Evolutionary conservation across 2,113 vertebrate species (phyloP), one percentile per base, ranked within the genome.

Genomic region (Rhodinocichla rosea): DNA sequence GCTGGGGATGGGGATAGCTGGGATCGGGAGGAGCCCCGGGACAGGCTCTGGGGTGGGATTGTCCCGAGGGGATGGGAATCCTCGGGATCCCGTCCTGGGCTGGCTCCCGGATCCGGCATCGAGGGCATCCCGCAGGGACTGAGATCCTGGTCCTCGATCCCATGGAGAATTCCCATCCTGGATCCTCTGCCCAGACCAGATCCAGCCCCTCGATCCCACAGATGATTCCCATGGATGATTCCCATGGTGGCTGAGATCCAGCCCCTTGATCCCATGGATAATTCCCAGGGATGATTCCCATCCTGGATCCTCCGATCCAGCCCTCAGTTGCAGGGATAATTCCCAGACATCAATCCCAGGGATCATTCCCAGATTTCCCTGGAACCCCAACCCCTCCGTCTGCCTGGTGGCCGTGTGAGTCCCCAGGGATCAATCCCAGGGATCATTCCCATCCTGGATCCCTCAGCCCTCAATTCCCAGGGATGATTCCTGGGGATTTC

Each of bases 1-100:
- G 99, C 98, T 6, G 56, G 3, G 47, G 22, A 2, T 0, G 24
- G 35, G 57, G 23, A 14, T 23, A 10, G 60, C 5, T 47, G 32
- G 44, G 18, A 6, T 30, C 7, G 28, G 52, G 52, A 19, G 17
- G 10, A 17, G 52, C 50, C 27, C 50, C 4, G 16, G 52, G 16
- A 18, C 2, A 16, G 28, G 52, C 17, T 21, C 47, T 13, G 47
- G 47, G 12, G 7, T 7, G 56, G 3, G 47, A 22, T 22, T 52
- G 26, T 3, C 55, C 55, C 5, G 0, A 7, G 18, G 45, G 45
- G 16, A 9, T 12, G 24, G 33, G 45, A 50, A 35, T 24, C 39
- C 19, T 30, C 1, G 5, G 73, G 73, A 37, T 60, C 55, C 4
- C 26, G 7, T 10, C 68, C 67, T 3, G 14, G 26, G 1, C 3